Base-by-base conservation (phyloP, 1,140 invertebrate species). In the Zaprionus camerounensis region DNA sequence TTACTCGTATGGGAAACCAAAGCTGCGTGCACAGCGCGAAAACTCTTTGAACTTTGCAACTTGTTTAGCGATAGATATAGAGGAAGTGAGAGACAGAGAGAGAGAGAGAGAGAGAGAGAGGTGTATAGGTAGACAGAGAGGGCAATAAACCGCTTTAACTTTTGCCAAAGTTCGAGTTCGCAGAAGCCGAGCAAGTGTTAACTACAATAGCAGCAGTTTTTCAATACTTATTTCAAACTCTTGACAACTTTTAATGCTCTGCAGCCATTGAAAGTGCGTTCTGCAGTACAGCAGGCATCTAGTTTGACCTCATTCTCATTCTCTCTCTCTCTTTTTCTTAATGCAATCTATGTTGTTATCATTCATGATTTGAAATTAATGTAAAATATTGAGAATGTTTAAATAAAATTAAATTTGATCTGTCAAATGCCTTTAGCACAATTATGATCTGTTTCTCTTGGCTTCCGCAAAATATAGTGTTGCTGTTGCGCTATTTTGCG, bases 21-120 rank as follows among this genome's bases (percentile, higher is more conserved):
- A 51, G 22, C 46, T 51, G 46, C 46, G 46, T 51, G 46, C 46
- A 51, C 46, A 51, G 46, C 12, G 46, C 24, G 20, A 51, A 51
- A 51, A 51, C 46, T 24, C 12, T 51, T 20, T 24, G 46, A 51
- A 51, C 17, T 51, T 12, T 9, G 2, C 20, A 51, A 24, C 20
- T 51, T 51, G 5, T 20, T n/a, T 2, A 49, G 17, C 12, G 46
- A 12, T 15, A 17, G n/a, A 6, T n/a, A 17, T 0, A 46, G 41
- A 17, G n/a, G 2, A 6, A 44, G 41, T n/a, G 6, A n/a, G 41
- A 17, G 2, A 7, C n/a, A 1, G 41, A 44, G 38, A 15, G 38
- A n/a, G 41, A 15, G 6, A n/a, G 41, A 17, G 2, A 7, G 41
- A 1, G n/a, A 44, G 38, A 15, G 38, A n/a, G 41, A 15, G 38